These are phyloP conservation scores for Apeltes quadracus DNA, from an alignment of 2,113 vertebrate genomes.

Conservation along the genomic window DNA sequence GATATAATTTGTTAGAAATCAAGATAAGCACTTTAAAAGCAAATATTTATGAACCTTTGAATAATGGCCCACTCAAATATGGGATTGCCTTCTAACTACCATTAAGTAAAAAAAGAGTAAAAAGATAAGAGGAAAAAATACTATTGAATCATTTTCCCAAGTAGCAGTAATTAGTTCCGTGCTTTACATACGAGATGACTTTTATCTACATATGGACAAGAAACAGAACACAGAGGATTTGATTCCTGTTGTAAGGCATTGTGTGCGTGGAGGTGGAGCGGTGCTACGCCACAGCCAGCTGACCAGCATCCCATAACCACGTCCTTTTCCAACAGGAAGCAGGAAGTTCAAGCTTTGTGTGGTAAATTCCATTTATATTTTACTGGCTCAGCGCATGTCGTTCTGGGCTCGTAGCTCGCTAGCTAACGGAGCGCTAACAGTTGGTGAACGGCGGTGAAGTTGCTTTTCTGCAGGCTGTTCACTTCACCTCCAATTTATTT, in stretches of 20 bases:
- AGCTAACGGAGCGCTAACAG: not conserved
- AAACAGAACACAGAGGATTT: constrained; percentile 14
- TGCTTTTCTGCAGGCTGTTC: not conserved
- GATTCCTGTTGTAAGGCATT: not conserved
- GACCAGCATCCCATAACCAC: not conserved
- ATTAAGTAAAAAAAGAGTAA: not conserved
- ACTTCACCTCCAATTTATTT: not conserved
- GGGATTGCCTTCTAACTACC: not conserved
- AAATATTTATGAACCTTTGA: not conserved
- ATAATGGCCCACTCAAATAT: not conserved
- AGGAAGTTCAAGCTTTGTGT: too few species aligned
- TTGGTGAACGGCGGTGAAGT: not conserved
- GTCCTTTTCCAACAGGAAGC: not conserved
- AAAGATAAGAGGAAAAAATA: constrained; percentile 3
- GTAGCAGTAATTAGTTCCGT: constrained; percentile 38
- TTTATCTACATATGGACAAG: constrained; percentile 33
- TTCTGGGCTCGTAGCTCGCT: not conserved
- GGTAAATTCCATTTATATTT: not conserved
- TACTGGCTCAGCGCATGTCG: not conserved
- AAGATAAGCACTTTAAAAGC: not conserved
- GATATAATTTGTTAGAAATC: not conserved
- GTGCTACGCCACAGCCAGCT: not conserved
- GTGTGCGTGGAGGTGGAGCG: not conserved
- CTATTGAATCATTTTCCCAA: constrained; percentile 18
- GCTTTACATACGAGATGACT: constrained; percentile 13